Evolutionary conservation across 2,888 invertebrate genomes (phyloP), one percentile per base, ranked within the genome.

Genomic region (Drosophila tanythrix): DNA sequence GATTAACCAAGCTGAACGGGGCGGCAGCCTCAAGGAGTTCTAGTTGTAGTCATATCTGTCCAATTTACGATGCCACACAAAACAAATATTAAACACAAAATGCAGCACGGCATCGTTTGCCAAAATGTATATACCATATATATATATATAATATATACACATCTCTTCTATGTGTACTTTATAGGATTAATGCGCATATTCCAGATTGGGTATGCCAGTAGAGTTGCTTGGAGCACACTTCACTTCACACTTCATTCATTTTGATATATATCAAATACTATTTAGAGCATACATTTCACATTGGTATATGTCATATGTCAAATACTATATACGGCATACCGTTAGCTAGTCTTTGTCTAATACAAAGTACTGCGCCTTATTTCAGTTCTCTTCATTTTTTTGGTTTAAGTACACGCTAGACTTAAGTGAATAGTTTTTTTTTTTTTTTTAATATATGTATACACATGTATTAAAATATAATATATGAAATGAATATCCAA

Each of bases 1-100:
- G 91, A n/a, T 76, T 92, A 59, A 83, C 86, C 5, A 92, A 90
- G 65, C 74, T 91, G 46, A 91, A 92, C 91, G 91, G 8, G 86
- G 91, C 73, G 92, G 91, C 71, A 91, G 91, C 76, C 78, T 92
- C 48, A 92, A 87, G 76, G 91, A 91, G 72, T 91, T 92, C 76
- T 91, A 82, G 40, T 31, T 57, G 3, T 43, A 57, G 40, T 57
- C 21, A 29, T 43, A 31, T 40, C 51, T 43, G 55, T 46, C 60
- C 53, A 56, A 68, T 38, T 35, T 33, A 67, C 55, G 36, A 36
- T 51, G 40, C 58, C 59, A 64, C 62, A 21, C 59, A 61, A 38
- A 15, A 40, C 40, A 27, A 18, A 56, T 21, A 8, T 27, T 5
- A 2, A 40, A n/a, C 8, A 57, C 40, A 21, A 56, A 56, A 31